Percentiles rank a stretch among this genome's conserved stretches.
Conservation (phyloP, 2,113 vertebrate genomes). For the Dinomys branickii region DNA sequence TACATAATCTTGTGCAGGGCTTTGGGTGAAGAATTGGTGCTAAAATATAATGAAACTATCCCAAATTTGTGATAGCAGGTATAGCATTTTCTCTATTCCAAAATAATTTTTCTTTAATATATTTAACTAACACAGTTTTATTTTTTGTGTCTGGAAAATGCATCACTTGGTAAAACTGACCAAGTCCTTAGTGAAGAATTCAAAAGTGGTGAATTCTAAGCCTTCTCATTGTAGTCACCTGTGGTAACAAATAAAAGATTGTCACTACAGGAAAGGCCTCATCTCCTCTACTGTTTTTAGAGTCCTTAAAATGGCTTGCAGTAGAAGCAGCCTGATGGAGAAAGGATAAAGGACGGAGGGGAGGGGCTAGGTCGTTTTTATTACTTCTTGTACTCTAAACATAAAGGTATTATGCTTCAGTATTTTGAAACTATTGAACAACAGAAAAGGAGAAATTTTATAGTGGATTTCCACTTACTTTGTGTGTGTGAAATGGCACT, state of each 20-base stretch:
- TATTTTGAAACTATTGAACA: slow-evolving; percentile 23
- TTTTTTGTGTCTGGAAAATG: slow-evolving; percentile 21
- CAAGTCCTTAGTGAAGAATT: background rate
- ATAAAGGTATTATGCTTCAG: background rate
- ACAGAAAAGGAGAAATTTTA: background rate
- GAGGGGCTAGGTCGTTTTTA: background rate
- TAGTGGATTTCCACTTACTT: slow-evolving; percentile 32
- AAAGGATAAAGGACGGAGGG: background rate
- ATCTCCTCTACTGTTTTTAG: slow-evolving; percentile 10
- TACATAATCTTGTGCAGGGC: background rate
- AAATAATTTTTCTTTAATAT: background rate
- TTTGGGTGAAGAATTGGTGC: slow-evolving; percentile 36
- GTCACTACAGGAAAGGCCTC: background rate
- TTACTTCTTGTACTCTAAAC: background rate
- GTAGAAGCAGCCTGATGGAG: background rate
- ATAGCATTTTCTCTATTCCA: background rate
- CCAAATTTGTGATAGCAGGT: background rate
- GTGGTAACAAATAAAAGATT: background rate
- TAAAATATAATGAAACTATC: slow-evolving; percentile 8
- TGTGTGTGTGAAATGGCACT: background rate
- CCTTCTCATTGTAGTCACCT: background rate
- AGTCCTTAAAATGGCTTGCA: background rate
- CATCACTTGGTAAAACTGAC: background rate
- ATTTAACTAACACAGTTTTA: background rate
- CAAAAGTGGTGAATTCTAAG: background rate